These are phyloP conservation scores for Gonioctena quinquepunctata DNA, from an alignment of 1,140 invertebrate genomes.

Conservation along the genomic window DNA sequence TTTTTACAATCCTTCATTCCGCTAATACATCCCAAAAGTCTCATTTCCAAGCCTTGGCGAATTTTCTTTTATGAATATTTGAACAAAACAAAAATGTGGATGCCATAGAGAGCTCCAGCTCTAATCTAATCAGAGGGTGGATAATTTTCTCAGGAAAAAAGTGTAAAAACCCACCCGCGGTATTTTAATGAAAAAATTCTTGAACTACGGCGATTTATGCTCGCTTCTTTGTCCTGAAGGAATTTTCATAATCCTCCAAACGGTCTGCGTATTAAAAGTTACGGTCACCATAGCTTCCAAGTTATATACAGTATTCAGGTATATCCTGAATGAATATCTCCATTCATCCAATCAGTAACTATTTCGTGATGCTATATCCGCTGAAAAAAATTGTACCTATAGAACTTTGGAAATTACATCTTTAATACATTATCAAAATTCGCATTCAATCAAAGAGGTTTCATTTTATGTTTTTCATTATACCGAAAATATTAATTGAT, in stretches of 20 bases:
- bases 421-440: too few relatives aligned
- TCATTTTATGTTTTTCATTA: too few relatives aligned
- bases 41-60: background rate
- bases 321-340: too few relatives aligned
- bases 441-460: too few relatives aligned
- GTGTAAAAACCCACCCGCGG: background rate
- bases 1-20: conserved; percentile 3
- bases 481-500: too few relatives aligned
- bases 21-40: conserved; percentile 10
- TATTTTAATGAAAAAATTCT: conserved; percentile 5
- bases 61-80: conserved; percentile 10
- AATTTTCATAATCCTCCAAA: background rate
- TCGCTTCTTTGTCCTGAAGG: background rate
- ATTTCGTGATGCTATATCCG: too few relatives aligned
- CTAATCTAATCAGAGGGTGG: conserved; percentile 6
- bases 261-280: background rate
- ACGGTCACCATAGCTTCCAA: background rate
- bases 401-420: too few relatives aligned
- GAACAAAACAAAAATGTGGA: conserved; percentile 3
- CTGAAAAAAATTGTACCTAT: too few relatives aligned
- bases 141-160: background rate
- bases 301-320: too few relatives aligned
- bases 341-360: too few relatives aligned
- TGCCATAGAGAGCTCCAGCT: background rate
- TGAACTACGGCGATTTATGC: background rate